These are phyloP conservation scores for Carassius gibelio DNA, from an alignment of 2,113 vertebrate species.

Conservation along the genomic window DNA sequence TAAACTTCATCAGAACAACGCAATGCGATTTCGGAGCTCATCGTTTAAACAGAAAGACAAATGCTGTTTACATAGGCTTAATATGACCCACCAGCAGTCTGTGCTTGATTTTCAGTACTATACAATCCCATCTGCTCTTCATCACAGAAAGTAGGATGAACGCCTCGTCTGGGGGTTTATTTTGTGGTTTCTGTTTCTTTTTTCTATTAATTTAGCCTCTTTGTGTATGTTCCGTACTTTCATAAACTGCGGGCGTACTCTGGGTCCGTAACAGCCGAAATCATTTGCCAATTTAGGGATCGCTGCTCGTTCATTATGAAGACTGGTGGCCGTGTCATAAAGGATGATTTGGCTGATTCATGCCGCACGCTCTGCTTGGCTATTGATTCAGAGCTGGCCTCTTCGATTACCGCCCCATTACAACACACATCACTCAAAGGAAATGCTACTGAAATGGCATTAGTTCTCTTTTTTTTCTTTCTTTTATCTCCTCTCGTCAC, in stretches of 20 bases:
- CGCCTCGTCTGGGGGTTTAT: background rate
- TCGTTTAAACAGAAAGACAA: slow-evolving; percentile 18
- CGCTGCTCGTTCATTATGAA: slow-evolving; percentile 29
- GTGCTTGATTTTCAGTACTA: background rate
- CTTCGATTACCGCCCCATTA: slow-evolving; percentile 37
- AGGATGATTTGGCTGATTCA: slow-evolving; percentile 43
- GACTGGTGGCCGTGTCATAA: slow-evolving; percentile 17
- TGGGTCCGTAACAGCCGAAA: slow-evolving; percentile 32
- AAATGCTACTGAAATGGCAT: slow-evolving; percentile 34
- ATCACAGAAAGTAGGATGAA: background rate
- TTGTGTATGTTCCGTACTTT: background rate
- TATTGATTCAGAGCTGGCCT: slow-evolving; percentile 48
- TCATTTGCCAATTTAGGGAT: slow-evolving; percentile 20
- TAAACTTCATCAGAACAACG: slow-evolving; percentile 45
- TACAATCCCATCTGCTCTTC: slow-evolving; percentile 12
- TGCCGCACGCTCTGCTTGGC: slow-evolving; percentile 15
- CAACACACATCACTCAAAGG: slow-evolving; percentile 42
- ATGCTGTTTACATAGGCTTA: background rate
- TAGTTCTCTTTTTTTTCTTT: slow-evolving; percentile 18
- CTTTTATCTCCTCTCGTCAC: slow-evolving; percentile 30
- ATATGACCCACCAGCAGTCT: background rate
- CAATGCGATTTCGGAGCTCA: slow-evolving; percentile 37
- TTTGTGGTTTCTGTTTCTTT: background rate
- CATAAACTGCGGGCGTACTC: background rate
- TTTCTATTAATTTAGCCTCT: background rate